These are phyloP conservation scores for Folsomia manolachei DNA, from an alignment of 2,888 invertebrate species.

Conservation along the genomic window DNA sequence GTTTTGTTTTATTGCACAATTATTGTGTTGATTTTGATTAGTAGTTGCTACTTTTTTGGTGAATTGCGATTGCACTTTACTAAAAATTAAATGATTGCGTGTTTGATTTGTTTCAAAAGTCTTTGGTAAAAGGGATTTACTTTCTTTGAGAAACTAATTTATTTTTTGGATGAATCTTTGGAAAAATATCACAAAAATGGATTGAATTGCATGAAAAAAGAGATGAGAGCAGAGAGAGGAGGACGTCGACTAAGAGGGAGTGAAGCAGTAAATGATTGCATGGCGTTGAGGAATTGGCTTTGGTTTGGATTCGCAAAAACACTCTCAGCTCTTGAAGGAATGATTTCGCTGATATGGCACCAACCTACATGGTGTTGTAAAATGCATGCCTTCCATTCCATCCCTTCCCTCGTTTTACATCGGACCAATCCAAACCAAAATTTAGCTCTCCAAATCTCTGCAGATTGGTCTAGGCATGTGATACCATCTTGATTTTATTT, in stretches of 20 bases:
- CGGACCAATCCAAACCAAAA: too few relatives aligned
- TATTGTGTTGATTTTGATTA: not conserved
- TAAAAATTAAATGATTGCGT: not conserved
- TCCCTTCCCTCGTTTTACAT: too few relatives aligned
- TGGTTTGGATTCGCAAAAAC: not conserved
- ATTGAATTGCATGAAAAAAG: too few relatives aligned
- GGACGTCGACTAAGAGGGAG: not conserved
- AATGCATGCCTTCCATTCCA: too few relatives aligned
- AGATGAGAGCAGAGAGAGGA: not conserved
- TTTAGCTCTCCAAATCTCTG: too few relatives aligned
- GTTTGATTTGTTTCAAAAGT: too few relatives aligned
- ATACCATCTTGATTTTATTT: too few relatives aligned
- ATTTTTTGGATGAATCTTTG: not conserved
- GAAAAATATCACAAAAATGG: not conserved
- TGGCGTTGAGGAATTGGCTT: too few relatives aligned
- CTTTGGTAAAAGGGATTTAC: too few relatives aligned
- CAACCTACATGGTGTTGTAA: too few relatives aligned
- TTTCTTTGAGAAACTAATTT: not conserved
- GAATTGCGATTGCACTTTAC: not conserved
- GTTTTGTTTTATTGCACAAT: not conserved
- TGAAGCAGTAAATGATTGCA: slow-evolving; percentile 6
- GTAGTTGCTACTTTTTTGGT: not conserved
- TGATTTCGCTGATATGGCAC: too few relatives aligned
- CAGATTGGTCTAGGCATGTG: too few relatives aligned
- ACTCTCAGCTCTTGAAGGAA: not conserved